These are phyloP conservation scores for Cirrhinus mrigala DNA, from an alignment of 2,797 vertebrate species.

Conservation along the genomic window DNA sequence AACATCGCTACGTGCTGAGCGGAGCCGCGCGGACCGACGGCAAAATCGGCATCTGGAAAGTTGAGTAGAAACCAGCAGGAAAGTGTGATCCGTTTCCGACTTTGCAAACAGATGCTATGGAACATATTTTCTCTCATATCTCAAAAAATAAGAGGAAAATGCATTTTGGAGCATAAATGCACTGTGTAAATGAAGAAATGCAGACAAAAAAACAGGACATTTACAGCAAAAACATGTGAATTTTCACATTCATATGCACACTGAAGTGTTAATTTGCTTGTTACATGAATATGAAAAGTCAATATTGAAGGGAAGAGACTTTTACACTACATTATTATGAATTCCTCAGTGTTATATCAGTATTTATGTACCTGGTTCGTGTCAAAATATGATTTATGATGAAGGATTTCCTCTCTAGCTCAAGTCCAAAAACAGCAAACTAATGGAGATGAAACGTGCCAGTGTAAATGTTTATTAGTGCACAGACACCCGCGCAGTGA, in stretches of 20 bases:
- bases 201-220: neutral
- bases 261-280: neutral
- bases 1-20: constrained; percentile 93
- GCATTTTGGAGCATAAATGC: neutral
- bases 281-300: neutral
- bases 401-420: neutral
- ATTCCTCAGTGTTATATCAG: constrained; percentile 24
- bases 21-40: constrained; percentile 89
- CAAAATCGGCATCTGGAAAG: constrained; percentile 97
- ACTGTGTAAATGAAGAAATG: neutral
- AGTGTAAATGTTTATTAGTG: neutral
- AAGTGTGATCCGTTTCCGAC: neutral
- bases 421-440: neutral
- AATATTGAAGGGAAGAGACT: neutral
- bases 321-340: constrained; percentile 3
- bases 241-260: neutral
- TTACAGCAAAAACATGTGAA: neutral
- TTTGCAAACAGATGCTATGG: too few species aligned
- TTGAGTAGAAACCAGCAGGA: constrained; percentile 76
- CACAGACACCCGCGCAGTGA: neutral
- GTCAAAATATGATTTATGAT: neutral
- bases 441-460: neutral
- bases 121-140: too few species aligned
- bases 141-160: neutral
- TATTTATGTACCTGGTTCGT: neutral